Percentiles rank a stretch among this genome's conserved stretches.
Conservation (phyloP, 2,888 invertebrate genomes). For the Taphrorychus bicolor region DNA sequence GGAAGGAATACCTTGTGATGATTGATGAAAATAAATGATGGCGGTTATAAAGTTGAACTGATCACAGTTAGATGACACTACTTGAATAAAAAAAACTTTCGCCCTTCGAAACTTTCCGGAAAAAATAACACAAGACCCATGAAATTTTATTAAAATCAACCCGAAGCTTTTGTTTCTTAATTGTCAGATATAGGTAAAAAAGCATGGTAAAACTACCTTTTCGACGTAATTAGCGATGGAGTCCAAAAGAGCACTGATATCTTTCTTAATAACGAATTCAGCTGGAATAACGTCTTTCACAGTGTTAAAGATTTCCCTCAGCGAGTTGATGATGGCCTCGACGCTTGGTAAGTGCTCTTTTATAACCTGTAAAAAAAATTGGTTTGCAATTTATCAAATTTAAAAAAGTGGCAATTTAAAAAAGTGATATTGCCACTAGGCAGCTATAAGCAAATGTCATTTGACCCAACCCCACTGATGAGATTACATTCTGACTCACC, state of each 20-base stretch:
- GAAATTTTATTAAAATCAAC: no score
- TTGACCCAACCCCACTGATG: neutral
- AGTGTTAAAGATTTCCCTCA: slow-evolving; percentile 65
- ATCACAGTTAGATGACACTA: no score
- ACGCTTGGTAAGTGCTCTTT: slow-evolving; percentile 59
- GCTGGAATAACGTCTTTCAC: slow-evolving; percentile 69
- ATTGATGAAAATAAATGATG: neutral
- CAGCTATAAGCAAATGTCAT: neutral
- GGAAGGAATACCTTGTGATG: neutral
- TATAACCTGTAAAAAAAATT: slow-evolving; percentile 43
- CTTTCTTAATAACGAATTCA: slow-evolving; percentile 54
- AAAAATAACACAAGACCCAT: no score
- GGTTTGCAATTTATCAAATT: neutral
- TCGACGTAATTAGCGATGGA: slow-evolving; percentile 68
- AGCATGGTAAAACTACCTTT: slow-evolving; percentile 63
- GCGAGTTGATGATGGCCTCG: slow-evolving; percentile 64
- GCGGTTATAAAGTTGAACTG: no score
- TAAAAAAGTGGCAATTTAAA: no score
- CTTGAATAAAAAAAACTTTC: no score
- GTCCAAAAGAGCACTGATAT: slow-evolving; percentile 68
- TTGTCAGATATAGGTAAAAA: neutral
- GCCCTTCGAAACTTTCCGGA: no score
- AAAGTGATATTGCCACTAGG: no score
- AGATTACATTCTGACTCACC: slow-evolving; percentile 42
- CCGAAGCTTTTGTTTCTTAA: no score